Conservation (phyloP, 2,113 vertebrate genomes). For the Forbesichthys agassizii region DNA sequence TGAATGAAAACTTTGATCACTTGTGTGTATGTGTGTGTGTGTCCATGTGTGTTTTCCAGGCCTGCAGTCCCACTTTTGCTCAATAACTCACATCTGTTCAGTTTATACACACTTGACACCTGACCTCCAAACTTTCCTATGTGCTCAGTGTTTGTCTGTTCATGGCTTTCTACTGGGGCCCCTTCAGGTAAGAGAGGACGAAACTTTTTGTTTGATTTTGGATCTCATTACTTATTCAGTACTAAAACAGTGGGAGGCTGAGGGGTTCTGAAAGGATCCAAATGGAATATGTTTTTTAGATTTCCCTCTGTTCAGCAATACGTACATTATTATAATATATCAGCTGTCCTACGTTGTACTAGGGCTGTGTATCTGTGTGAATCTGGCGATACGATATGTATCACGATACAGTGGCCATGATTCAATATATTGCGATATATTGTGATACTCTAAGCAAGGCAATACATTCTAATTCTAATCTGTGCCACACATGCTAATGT, state of each 20-base stretch:
- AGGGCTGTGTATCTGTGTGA: too few relatives aligned
- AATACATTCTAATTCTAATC: too few relatives aligned
- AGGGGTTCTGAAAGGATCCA: too few relatives aligned
- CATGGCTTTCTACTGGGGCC: not conserved
- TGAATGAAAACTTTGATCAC: slow-evolving; percentile 54
- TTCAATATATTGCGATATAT: too few relatives aligned
- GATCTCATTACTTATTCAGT: not conserved
- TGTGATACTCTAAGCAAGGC: too few relatives aligned
- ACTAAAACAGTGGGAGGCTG: not conserved
- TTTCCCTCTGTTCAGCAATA: too few relatives aligned
- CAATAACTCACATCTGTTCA: slow-evolving; percentile 42
- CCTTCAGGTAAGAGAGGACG: not conserved
- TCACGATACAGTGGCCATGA: too few relatives aligned
- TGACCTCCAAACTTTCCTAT: slow-evolving; percentile 41
- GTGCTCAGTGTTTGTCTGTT: slow-evolving; percentile 14
- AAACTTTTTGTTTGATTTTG: not conserved
- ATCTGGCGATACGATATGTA: too few relatives aligned
- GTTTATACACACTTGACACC: slow-evolving; percentile 52
- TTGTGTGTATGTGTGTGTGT: slow-evolving; percentile 5
- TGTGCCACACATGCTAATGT: too few relatives aligned
- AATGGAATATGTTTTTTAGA: too few relatives aligned
- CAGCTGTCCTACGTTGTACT: too few relatives aligned
- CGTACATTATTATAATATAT: too few relatives aligned
- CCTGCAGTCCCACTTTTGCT: slow-evolving; percentile 17
- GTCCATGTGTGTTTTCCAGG: not conserved